Evolutionary conservation across 1,140 invertebrate genomes (phyloP).

Genomic region (Theocolax elegans): DNA sequence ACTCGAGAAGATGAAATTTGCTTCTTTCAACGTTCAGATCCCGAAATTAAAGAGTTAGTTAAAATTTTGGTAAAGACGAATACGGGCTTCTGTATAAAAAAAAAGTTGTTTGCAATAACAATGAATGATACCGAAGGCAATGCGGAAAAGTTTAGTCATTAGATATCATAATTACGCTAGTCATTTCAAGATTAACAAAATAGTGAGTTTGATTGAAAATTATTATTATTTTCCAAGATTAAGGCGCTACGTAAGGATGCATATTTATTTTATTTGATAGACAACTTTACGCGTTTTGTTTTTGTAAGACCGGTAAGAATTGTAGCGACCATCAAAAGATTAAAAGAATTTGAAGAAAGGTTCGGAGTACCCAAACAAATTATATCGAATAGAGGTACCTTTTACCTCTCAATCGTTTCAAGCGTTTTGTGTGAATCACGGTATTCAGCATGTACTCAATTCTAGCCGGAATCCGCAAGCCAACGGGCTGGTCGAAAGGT

Average conservation of each 20-base stretch:
- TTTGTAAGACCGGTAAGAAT: slow-evolving; percentile 29
- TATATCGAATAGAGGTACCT: slow-evolving; percentile 21
- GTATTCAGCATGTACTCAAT: slow-evolving; percentile 42
- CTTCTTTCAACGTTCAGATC: slow-evolving; percentile 28
- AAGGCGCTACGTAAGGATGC: slow-evolving; percentile 30
- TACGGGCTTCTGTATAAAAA: slow-evolving; percentile 15
- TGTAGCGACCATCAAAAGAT: slow-evolving; percentile 11
- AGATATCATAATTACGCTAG: background rate
- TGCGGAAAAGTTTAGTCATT: background rate
- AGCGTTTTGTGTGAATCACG: slow-evolving; percentile 41
- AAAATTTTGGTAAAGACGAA: slow-evolving; percentile 10
- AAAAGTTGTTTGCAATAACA: background rate
- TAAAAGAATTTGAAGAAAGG: slow-evolving; percentile 16
- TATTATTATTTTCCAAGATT: slow-evolving; percentile 4
- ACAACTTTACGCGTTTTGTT: slow-evolving; percentile 55
- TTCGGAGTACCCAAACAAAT: slow-evolving; percentile 27
- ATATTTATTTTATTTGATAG: slow-evolving; percentile 52
- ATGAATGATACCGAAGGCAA: background rate
- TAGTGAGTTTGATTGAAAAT: background rate
- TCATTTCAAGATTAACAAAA: background rate
- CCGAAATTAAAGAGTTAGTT: background rate
- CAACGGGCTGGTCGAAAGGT: slow-evolving; percentile 23
- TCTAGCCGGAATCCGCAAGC: slow-evolving; percentile 30
- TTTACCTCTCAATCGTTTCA: slow-evolving; percentile 31
- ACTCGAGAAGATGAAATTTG: too few species aligned